Evolutionary conservation across 1,140 invertebrate species (phyloP).

Genomic region (Eufriesea mexicana): DNA sequence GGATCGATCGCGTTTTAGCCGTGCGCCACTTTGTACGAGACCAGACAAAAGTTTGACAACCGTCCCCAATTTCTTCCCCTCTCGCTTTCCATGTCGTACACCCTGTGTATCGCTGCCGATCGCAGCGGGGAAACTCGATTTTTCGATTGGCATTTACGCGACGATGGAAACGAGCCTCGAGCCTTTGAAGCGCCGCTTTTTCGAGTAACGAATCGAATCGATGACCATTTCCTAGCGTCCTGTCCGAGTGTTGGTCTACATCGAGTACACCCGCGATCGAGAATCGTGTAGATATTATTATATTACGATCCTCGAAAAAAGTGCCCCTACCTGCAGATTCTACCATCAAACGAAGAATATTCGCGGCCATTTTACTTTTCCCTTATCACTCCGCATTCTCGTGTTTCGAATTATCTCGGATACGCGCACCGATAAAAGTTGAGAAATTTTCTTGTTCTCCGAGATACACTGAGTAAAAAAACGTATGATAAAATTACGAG

Average conservation of each 20-base stretch:
- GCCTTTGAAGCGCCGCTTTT: constrained; percentile 26
- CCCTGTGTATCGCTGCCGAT: background rate
- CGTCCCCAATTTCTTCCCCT: background rate
- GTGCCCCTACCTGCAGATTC: too few relatives aligned
- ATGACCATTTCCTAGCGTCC: background rate
- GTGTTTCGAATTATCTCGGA: too few relatives aligned
- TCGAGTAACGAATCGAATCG: constrained; percentile 2
- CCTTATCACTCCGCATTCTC: too few relatives aligned
- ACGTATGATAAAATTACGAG: too few relatives aligned
- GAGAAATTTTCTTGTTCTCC: too few relatives aligned
- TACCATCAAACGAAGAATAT: too few relatives aligned
- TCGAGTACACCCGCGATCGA: background rate
- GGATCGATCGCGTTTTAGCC: constrained; percentile 44
- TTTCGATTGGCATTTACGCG: constrained; percentile 29
- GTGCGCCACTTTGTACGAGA: background rate
- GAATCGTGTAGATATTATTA: background rate
- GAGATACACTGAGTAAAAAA: too few relatives aligned
- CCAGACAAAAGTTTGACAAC: constrained; percentile 35
- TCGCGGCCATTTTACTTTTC: too few relatives aligned
- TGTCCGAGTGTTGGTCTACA: background rate
- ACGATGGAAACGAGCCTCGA: background rate
- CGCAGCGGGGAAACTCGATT: background rate
- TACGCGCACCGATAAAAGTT: too few relatives aligned
- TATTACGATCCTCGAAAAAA: background rate
- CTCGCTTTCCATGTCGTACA: background rate